Percentiles rank a stretch among this genome's conserved stretches.
phyloP scores from a whole-genome alignment of 1,140 invertebrate species.

The Neodiprion lecontei region DNA sequence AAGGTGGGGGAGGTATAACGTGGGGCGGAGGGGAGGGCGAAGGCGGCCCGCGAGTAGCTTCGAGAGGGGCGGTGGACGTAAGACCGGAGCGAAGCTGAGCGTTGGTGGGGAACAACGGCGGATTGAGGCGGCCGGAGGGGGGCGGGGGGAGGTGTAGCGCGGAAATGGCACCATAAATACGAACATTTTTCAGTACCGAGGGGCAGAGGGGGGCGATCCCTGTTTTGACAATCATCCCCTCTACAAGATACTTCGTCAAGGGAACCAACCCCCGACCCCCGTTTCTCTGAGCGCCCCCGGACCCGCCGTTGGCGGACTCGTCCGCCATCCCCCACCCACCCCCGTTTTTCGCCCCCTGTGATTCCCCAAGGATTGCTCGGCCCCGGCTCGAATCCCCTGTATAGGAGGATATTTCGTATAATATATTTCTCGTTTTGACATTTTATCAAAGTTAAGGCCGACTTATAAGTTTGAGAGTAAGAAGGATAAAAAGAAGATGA shows the following conservation, averaged over 20 bases:
- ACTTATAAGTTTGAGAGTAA: conserved; percentile 38
- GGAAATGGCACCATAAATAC: conserved; percentile 59
- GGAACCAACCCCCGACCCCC: conserved; percentile 24
- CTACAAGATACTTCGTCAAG: conserved; percentile 1
- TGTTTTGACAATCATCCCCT: conserved; percentile 54
- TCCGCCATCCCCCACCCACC: conserved; percentile 2
- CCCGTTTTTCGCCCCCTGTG: conserved; percentile 24
- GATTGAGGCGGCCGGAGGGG: conserved; percentile 20
- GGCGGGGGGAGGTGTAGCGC: conserved; percentile 38
- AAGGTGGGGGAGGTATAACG: neutral
- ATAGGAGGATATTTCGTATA: neutral
- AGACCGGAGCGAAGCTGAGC: neutral
- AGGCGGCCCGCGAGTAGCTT: neutral
- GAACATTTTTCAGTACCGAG: conserved; percentile 48
- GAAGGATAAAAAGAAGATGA: neutral
- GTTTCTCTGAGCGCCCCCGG: conserved; percentile 8
- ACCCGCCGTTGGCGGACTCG: neutral
- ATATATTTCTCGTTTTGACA: conserved; percentile 43
- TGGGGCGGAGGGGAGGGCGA: conserved; percentile 11
- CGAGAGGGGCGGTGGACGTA: conserved; percentile 3
- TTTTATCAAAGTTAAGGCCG: conserved; percentile 48
- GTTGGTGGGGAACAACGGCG: neutral
- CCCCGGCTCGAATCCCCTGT: too few relatives aligned
- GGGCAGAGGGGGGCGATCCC: conserved; percentile 34
- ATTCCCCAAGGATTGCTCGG: conserved; percentile 21